A percentile compares a stretch with the other conserved stretches of the same genome.
These are phyloP conservation scores for Eristalinus sepulchralis DNA, from an alignment of 2,888 invertebrate genomes.

Conservation along the genomic window DNA sequence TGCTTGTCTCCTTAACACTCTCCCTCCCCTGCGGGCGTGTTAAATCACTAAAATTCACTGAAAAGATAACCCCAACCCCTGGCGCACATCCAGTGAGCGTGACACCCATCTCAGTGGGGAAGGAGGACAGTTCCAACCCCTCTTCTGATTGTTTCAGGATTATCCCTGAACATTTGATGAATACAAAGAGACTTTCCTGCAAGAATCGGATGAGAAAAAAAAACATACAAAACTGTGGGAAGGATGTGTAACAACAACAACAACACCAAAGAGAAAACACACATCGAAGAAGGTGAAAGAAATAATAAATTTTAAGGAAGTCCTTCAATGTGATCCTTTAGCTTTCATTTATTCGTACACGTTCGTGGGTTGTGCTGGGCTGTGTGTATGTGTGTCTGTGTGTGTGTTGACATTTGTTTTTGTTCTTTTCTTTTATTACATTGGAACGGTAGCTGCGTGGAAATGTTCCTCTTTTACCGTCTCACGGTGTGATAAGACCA, in stretches of 20 bases:
- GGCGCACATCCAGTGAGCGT: neutral
- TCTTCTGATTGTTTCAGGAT: conserved; percentile 43
- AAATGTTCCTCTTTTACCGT: neutral
- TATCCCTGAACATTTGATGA: conserved; percentile 45
- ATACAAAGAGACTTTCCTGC: conserved; percentile 40
- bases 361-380: conserved; percentile 3
- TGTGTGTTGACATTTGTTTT: neutral
- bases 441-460: neutral
- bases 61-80: conserved; percentile 5
- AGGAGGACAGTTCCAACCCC: neutral
- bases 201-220: conserved; percentile 18
- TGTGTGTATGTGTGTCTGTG: neutral
- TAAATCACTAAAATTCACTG: conserved; percentile 35
- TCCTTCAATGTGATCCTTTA: conserved; percentile 32
- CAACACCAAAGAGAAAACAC: too few species aligned
- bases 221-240: neutral
- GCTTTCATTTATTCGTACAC: conserved; percentile 4
- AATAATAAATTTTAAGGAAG: conserved; percentile 54
- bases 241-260: neutral
- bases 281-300: conserved; percentile 31
- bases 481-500: conserved; percentile 52
- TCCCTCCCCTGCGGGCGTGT: conserved; percentile 12
- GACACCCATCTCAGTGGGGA: neutral
- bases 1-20: too few species aligned
- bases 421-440: conserved; percentile 12